Base-by-base conservation (phyloP, 2,888 invertebrate genomes). In the Platycnemis pennipes region DNA sequence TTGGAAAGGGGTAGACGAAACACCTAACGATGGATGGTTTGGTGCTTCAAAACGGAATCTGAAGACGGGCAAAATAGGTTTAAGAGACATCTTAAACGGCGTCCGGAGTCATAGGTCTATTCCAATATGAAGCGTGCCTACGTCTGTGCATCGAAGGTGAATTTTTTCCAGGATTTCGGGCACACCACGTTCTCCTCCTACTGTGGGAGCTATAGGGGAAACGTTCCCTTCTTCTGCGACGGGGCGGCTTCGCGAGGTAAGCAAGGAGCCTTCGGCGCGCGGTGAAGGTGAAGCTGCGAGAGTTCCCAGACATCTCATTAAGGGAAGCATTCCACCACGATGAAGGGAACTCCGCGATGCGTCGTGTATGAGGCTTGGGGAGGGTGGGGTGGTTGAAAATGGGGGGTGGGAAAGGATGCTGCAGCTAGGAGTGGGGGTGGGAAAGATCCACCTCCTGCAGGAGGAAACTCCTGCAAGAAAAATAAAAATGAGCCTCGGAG, bases 231-330 rank as follows among this genome's bases (percentile, higher is more conserved):
- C 77, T 77, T 37, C 77, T 5, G 11, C 77, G n/a, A n/a, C n/a
- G n/a, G n/a, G n/a, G n/a, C n/a, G n/a, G 49, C 31, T 31, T 63
- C 63, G 63, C 19, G 53, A 1, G n/a, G 26, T 22, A 63, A 63
- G 63, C 26, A 37, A 37, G 77, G 77, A 7, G 37, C 7, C n/a
- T 11, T n/a, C 16, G 87, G 45, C 13, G 87, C 13, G 87, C 87
- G 42, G n/a, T n/a, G 87, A 46, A 22, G 86, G 22, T 22, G 86
- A 42, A 87, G 46, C 87, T 44, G 46, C 46, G 87, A 87, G 87
- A 44, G 46, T 46, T 87, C 44, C 87, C 46, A 87, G 87, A 87
- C 45, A 87, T 87, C 87, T 87, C 87, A 87, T 87, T 87, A 87
- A 46, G 44, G 46, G 87, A n/a, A 87, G 87, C 44, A 87, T 44